phyloP scores from a whole-genome alignment of 2,113 vertebrate species.

The Hydrochoerus hydrochaeris region DNA sequence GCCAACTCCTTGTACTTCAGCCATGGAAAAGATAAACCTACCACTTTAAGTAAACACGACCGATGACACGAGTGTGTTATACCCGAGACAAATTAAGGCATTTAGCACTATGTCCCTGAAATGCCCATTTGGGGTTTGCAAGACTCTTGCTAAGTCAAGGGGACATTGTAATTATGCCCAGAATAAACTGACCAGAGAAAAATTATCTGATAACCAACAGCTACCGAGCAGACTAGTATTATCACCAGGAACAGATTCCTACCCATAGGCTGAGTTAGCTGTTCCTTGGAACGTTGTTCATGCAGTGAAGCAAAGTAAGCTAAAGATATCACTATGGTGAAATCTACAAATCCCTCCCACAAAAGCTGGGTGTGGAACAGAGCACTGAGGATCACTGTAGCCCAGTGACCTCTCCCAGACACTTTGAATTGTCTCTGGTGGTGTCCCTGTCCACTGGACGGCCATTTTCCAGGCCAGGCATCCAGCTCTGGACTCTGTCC shows the following conservation, averaged over 20 bases:
- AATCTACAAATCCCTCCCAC: background rate
- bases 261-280: background rate
- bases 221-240: background rate
- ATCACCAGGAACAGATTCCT: background rate
- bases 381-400: background rate
- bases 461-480: background rate
- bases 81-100: background rate
- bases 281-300: background rate
- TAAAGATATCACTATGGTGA: background rate
- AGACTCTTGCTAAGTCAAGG: background rate
- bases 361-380: background rate
- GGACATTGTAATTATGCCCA: background rate
- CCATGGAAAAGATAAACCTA: background rate
- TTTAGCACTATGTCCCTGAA: background rate
- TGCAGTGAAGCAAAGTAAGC: background rate
- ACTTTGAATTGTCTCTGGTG: background rate
- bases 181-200: background rate
- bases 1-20: background rate
- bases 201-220: background rate
- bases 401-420: background rate
- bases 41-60: background rate
- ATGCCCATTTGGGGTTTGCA: background rate
- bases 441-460: background rate
- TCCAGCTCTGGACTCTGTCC: background rate
- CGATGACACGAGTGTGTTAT: background rate